Conservation (phyloP, 1,140 invertebrate species). For the Phenacoccus solenopsis region DNA sequence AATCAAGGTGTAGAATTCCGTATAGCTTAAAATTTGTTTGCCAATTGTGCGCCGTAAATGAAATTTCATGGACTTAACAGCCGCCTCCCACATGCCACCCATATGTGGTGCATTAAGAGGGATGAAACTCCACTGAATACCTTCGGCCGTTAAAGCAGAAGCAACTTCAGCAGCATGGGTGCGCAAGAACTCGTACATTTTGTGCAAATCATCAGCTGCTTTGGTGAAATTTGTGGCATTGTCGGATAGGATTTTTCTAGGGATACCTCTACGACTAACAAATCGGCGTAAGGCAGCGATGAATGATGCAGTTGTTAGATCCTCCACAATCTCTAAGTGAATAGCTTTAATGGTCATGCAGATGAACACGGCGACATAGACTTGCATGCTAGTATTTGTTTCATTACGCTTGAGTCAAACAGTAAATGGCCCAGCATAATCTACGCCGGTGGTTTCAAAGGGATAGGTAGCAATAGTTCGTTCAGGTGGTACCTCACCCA, state of each 20-base stretch:
- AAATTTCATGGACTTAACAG: slow-evolving; percentile 30
- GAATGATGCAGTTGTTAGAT: slow-evolving; percentile 29
- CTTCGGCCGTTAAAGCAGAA: not conserved
- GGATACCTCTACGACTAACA: slow-evolving; percentile 27
- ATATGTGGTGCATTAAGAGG: slow-evolving; percentile 28
- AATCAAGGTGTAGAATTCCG: slow-evolving; percentile 30
- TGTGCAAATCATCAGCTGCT: slow-evolving; percentile 27
- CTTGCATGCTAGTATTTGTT: too few relatives aligned
- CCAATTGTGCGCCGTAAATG: slow-evolving; percentile 27
- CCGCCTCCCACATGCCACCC: slow-evolving; percentile 31
- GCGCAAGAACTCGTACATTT: slow-evolving; percentile 16
- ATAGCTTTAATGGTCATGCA: slow-evolving; percentile 30
- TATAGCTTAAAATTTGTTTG: slow-evolving; percentile 24
- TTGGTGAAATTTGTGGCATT: slow-evolving; percentile 32
- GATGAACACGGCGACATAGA: slow-evolving; percentile 29
- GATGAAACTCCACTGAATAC: slow-evolving; percentile 28
- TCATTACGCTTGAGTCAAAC: too few relatives aligned
- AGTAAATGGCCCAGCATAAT: too few relatives aligned
- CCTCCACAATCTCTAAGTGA: slow-evolving; percentile 31
- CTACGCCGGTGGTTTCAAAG: too few relatives aligned
- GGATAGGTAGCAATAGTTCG: too few relatives aligned
- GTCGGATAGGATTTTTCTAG: slow-evolving; percentile 29
- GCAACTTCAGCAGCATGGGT: not conserved
- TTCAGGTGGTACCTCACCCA: too few relatives aligned
- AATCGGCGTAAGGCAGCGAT: slow-evolving; percentile 30